These are phyloP conservation scores for Lateolabrax maculatus DNA, from an alignment of 2,797 vertebrate species.

Conservation along the genomic window DNA sequence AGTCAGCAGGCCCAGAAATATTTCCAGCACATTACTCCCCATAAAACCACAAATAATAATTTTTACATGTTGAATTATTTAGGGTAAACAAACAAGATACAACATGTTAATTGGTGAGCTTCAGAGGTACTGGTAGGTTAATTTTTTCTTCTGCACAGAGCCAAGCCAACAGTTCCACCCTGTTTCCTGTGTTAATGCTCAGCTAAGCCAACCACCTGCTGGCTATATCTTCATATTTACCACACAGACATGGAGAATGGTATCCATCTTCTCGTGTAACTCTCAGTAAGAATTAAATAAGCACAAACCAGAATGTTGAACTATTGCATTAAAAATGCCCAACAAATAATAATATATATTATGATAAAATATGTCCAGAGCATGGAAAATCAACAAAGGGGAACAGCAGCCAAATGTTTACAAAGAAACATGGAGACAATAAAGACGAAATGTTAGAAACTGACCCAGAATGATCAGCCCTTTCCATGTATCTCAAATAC, in stretches of 20 bases:
- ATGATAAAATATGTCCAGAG: background rate
- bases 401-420: background rate
- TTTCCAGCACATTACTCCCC: background rate
- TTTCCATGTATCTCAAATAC: constrained; percentile 6
- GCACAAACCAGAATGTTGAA: background rate
- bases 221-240: constrained; percentile 8
- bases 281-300: background rate
- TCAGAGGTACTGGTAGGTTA: background rate
- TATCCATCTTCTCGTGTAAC: background rate
- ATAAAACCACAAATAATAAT: background rate
- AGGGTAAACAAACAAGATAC: constrained; percentile 22
- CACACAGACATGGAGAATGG: background rate
- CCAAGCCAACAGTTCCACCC: background rate
- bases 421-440: background rate
- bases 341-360: too few relatives aligned
- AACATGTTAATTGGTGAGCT: constrained; percentile 7
- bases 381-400: background rate
- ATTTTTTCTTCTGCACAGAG: background rate
- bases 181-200: constrained; percentile 15
- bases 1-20: background rate
- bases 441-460: background rate
- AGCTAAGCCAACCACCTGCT: constrained; percentile 30
- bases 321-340: too few relatives aligned
- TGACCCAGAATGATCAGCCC: background rate
- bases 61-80: background rate